phyloP scores from a whole-genome alignment of 2,888 invertebrate species.

The Ramazzottius varieornatus region DNA sequence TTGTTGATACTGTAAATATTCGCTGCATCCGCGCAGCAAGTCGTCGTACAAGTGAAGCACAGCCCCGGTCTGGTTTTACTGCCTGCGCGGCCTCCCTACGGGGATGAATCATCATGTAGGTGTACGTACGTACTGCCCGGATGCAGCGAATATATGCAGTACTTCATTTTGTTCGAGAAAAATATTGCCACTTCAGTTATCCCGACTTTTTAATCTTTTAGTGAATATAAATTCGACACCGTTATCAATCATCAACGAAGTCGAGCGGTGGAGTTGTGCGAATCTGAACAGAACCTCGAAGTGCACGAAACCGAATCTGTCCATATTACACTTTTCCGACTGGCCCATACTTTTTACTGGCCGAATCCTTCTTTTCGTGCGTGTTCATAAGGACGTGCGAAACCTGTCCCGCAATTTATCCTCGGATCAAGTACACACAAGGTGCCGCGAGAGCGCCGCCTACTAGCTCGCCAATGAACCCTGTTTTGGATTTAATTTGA shows the following conservation, averaged over 20 bases:
- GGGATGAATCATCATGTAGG: too few relatives aligned
- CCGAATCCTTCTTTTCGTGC: too few relatives aligned
- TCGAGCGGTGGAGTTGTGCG: constrained; percentile 70
- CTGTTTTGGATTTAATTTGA: too few relatives aligned
- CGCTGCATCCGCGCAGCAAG: neutral
- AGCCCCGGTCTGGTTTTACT: too few relatives aligned
- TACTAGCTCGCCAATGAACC: too few relatives aligned
- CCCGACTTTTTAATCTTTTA: too few relatives aligned
- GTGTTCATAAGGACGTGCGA: constrained; percentile 84
- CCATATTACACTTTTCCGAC: too few relatives aligned
- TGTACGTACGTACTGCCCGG: too few relatives aligned
- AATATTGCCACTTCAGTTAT: too few relatives aligned
- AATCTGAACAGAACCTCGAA: constrained; percentile 66
- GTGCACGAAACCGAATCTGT: constrained; percentile 70
- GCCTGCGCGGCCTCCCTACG: too few relatives aligned
- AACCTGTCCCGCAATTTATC: constrained; percentile 69
- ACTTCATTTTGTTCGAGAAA: too few relatives aligned
- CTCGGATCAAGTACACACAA: constrained; percentile 64
- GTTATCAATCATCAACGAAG: constrained; percentile 44
- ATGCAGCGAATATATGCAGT: too few relatives aligned
- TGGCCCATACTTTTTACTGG: constrained; percentile 86
- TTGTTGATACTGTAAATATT: constrained; percentile 18
- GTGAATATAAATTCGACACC: constrained; percentile 81
- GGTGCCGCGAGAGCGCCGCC: constrained; percentile 3
- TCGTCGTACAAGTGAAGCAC: neutral